Conservation (phyloP, 2,113 vertebrate species). For the Eulemur macaco region DNA sequence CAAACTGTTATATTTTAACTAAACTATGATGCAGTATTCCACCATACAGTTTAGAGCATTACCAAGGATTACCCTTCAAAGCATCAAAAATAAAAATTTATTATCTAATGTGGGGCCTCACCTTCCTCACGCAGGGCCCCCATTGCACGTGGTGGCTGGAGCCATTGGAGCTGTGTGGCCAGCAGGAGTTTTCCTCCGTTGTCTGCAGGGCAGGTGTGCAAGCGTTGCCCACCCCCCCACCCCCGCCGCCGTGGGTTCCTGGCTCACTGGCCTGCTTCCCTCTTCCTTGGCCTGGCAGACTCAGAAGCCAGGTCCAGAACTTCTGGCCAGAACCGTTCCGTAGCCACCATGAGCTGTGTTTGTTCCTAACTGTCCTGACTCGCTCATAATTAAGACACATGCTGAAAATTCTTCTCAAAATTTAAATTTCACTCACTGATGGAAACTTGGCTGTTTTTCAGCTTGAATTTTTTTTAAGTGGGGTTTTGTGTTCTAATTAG, state of each 20-base stretch:
- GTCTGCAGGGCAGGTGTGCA: background rate
- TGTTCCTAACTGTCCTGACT: background rate
- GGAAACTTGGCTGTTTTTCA: background rate
- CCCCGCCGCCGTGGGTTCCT: fast-evolving
- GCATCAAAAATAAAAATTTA: background rate
- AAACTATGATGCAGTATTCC: background rate
- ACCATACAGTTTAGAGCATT: background rate
- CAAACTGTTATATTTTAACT: background rate
- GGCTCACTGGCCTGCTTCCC: fast-evolving
- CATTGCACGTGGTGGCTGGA: fast-evolving
- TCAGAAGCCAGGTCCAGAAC: background rate
- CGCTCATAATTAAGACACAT: background rate
- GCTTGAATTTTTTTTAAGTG: background rate
- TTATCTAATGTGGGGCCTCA: too few relatives aligned
- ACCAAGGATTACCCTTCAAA: background rate
- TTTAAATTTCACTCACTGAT: background rate
- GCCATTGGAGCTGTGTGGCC: too few relatives aligned
- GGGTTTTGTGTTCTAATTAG: background rate
- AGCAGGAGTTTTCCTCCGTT: background rate
- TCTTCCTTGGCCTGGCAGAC: background rate
- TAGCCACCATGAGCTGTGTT: background rate
- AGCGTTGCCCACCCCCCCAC: too few relatives aligned
- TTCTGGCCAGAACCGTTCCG: background rate
- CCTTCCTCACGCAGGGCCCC: background rate
- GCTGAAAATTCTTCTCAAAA: background rate